Percentiles rank a stretch among this genome's conserved stretches.
phyloP scores from a whole-genome alignment of 1,140 invertebrate genomes.

The Phymastichus coffea region DNA sequence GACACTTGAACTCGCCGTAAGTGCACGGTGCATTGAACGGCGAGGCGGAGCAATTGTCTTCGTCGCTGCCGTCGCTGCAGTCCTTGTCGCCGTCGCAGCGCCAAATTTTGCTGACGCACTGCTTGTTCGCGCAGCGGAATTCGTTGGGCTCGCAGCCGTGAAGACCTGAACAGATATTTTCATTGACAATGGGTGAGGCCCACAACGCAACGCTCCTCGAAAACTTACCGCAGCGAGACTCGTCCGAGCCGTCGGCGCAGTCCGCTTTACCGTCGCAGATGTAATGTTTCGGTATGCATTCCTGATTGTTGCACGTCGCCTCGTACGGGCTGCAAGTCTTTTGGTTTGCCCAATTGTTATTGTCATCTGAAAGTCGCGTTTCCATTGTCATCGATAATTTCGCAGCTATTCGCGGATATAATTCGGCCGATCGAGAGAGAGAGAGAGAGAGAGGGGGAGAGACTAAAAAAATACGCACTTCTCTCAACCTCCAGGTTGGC shows the following conservation, averaged over 20 bases:
- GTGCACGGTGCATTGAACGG: constrained; percentile 70
- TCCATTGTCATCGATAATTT: no score
- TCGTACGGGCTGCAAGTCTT: constrained; percentile 72
- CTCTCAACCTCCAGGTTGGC: constrained; percentile 71
- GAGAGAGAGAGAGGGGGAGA: no score
- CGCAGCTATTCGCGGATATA: no score
- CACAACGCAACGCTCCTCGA: no score
- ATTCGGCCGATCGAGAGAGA: background rate
- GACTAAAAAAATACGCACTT: no score
- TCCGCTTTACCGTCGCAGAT: constrained; percentile 82
- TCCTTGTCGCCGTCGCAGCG: constrained; percentile 90
- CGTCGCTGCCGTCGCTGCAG: constrained; percentile 88
- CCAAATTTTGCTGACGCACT: constrained; percentile 92
- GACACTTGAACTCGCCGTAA: constrained; percentile 82
- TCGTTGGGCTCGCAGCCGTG: constrained; percentile 90
- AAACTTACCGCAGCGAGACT: constrained; percentile 82
- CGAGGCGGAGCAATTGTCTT: constrained; percentile 63
- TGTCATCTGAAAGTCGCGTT: no score
- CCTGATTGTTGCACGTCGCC: constrained; percentile 87
- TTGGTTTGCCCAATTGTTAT: no score
- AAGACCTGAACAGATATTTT: constrained; percentile 46
- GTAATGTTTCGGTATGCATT: constrained; percentile 80
- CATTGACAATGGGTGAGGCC: background rate
- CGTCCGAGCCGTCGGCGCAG: constrained; percentile 87
- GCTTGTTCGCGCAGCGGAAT: constrained; percentile 82